phyloP scores from a whole-genome alignment of 2,797 vertebrate species.

The Neoniphon sammara region DNA sequence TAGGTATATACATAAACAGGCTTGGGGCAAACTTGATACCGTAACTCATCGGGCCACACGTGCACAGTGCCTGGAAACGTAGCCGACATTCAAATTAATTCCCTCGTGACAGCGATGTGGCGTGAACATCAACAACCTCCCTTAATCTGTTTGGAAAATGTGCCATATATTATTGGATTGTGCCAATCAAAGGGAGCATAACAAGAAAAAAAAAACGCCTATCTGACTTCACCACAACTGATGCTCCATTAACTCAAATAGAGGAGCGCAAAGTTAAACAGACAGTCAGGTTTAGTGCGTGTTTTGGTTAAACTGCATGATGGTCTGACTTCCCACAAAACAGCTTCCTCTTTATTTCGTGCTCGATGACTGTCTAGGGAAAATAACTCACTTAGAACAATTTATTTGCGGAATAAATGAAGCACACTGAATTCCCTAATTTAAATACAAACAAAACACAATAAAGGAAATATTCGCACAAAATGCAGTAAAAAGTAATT shows the following conservation, averaged over 20 bases:
- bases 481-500: not conserved
- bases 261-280: conserved; percentile 31
- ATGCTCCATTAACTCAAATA: not conserved
- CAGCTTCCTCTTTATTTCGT: too few species aligned
- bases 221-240: conserved; percentile 18
- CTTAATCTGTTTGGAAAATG: not conserved
- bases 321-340: too few species aligned
- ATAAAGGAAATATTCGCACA: not conserved
- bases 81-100: conserved; percentile 25
- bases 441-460: too few species aligned
- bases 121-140: conserved; percentile 6
- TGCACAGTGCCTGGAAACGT: conserved; percentile 8
- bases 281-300: not conserved
- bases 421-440: too few species aligned
- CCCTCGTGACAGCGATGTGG: conserved; percentile 10
- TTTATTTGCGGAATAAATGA: too few species aligned
- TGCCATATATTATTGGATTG: not conserved
- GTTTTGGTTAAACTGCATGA: not conserved
- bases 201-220: not conserved
- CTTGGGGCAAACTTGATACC: conserved; percentile 52
- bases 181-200: too few species aligned
- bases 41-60: conserved; percentile 42
- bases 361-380: too few species aligned
- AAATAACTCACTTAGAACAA: not conserved
- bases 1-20: conserved; percentile 2